Conservation (phyloP, 2,113 vertebrate genomes). For the Bothrops jararaca region DNA sequence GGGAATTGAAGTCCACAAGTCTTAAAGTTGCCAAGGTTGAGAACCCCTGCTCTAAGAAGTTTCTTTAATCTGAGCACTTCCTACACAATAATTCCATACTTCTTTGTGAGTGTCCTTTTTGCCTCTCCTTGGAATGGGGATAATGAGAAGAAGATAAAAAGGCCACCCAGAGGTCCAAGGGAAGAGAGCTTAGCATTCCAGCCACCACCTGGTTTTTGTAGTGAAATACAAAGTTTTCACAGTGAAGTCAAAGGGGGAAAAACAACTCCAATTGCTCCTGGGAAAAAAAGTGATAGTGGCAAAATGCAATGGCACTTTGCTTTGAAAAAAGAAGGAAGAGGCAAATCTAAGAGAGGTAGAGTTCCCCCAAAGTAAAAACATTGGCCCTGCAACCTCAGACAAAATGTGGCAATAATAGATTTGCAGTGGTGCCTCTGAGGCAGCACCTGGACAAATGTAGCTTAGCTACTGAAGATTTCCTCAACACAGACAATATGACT, state of each 20-base stretch:
- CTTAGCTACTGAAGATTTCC: neutral
- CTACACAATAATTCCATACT: neutral
- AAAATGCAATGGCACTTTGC: neutral
- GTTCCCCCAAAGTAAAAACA: neutral
- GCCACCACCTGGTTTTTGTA: neutral
- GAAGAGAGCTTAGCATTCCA: neutral
- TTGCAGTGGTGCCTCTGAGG: neutral
- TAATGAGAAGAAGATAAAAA: neutral
- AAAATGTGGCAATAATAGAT: neutral
- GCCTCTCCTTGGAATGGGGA: neutral
- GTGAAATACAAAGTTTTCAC: neutral
- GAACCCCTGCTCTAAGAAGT: too few relatives aligned
- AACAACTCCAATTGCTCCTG: neutral
- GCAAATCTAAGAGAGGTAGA: neutral
- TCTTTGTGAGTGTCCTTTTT: neutral
- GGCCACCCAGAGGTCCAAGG: neutral
- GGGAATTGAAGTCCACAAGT: too few relatives aligned
- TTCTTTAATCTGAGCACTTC: neutral
- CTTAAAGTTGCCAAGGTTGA: too few relatives aligned
- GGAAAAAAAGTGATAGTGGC: neutral
- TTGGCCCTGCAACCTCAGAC: neutral
- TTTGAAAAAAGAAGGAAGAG: neutral
- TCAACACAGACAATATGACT: neutral
- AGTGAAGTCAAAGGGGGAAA: fast-evolving
- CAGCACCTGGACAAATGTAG: neutral